phyloP scores from a whole-genome alignment of 53 echinoderm and acorn worm species.

The Echinarachnius parma region DNA sequence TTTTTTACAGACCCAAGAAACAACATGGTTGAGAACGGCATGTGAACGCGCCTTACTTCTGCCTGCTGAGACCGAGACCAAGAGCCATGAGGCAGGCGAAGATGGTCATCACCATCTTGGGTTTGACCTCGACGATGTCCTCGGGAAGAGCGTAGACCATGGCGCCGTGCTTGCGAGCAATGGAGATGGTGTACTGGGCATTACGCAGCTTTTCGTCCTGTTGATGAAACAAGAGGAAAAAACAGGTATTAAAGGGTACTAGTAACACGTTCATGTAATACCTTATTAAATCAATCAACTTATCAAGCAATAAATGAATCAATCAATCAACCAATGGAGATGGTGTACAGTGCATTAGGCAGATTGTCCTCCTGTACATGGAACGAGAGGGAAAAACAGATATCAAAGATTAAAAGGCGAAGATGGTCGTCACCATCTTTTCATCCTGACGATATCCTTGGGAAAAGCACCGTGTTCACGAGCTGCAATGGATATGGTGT shows the following conservation, averaged over 20 bases:
- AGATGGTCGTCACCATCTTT: constrained; percentile 94
- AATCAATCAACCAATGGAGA: too few relatives aligned
- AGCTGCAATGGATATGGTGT: constrained; percentile 85
- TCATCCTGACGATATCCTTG: constrained; percentile 87
- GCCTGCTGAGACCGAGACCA: background rate
- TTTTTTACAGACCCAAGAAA: too few relatives aligned
- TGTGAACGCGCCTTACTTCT: background rate
- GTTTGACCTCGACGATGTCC: constrained; percentile 89
- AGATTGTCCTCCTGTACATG: too few relatives aligned
- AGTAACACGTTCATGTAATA: too few relatives aligned
- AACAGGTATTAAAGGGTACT: too few relatives aligned
- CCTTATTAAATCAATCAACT: too few relatives aligned
- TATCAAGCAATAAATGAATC: too few relatives aligned
- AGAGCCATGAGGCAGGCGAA: constrained; percentile 86
- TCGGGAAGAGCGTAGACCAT: constrained; percentile 88
- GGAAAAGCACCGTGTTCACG: constrained; percentile 88
- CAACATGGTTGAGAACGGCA: too few relatives aligned
- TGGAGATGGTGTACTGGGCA: constrained; percentile 90
- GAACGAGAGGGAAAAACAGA: too few relatives aligned
- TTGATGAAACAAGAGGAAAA: too few relatives aligned
- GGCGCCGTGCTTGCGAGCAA: constrained; percentile 89
- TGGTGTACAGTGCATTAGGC: too few relatives aligned
- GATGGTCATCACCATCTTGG: constrained; percentile 88
- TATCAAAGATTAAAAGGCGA: too few relatives aligned
- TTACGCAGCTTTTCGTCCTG: constrained; percentile 66